phyloP scores from a whole-genome alignment of 2,888 invertebrate genomes.

The Cerceris rybyensis region DNA sequence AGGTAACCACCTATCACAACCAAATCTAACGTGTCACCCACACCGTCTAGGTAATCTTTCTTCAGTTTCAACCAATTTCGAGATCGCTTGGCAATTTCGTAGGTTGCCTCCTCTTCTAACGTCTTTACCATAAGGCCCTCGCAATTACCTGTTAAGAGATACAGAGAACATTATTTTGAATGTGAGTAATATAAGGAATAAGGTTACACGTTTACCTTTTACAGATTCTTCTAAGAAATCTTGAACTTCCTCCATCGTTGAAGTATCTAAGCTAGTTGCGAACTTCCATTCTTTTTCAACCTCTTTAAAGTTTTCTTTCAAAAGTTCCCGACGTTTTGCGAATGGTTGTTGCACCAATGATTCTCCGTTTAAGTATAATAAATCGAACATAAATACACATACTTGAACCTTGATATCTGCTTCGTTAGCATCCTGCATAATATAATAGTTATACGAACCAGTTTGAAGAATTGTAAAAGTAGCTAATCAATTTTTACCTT shows the following conservation, averaged over 20 bases:
- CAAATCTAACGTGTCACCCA: conserved; percentile 97
- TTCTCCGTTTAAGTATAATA: conserved; percentile 94
- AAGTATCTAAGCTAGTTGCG: conserved; percentile 92
- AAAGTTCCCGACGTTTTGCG: conserved; percentile 87
- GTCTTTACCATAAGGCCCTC: conserved; percentile 99
- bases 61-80: conserved; percentile 98
- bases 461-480: background rate
- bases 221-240: conserved; percentile 97
- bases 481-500: conserved; percentile 85
- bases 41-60: conserved; percentile 98
- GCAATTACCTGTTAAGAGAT: conserved; percentile 88
- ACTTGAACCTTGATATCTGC: conserved; percentile 93
- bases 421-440: conserved; percentile 87
- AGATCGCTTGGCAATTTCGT: conserved; percentile 98
- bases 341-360: conserved; percentile 92
- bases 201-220: conserved; percentile 84
- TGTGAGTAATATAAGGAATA: conserved; percentile 12
- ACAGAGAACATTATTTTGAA: background rate
- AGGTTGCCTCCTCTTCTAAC: conserved; percentile 92
- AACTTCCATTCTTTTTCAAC: conserved; percentile 93
- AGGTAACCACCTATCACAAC: conserved; percentile 97
- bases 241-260: conserved; percentile 94
- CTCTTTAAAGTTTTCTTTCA: conserved; percentile 88
- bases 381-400: conserved; percentile 98
- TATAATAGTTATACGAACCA: conserved; percentile 1